These are phyloP conservation scores for Artibeus jamaicensis DNA, from an alignment of 2,797 vertebrate species.

Conservation along the genomic window DNA sequence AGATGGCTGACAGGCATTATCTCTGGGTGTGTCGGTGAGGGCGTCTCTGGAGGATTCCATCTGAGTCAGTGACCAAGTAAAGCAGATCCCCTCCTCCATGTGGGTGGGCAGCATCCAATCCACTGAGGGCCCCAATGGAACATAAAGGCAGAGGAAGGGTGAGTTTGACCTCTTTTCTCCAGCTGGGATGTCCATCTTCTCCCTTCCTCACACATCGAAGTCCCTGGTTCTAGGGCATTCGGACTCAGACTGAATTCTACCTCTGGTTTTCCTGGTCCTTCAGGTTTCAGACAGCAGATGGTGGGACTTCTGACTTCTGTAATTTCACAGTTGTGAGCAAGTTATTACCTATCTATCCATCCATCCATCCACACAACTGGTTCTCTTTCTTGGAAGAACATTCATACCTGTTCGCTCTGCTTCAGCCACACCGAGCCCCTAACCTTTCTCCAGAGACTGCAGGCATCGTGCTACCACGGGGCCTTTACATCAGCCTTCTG, in stretches of 20 bases:
- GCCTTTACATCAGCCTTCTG: background rate
- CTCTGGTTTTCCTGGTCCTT: background rate
- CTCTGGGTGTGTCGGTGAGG: background rate
- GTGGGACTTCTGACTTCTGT: background rate
- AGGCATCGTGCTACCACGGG: background rate
- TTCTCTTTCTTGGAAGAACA: background rate
- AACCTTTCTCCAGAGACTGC: background rate
- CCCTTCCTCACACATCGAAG: background rate
- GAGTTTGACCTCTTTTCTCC: background rate
- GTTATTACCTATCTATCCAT: background rate
- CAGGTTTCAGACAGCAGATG: background rate
- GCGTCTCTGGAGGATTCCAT: background rate
- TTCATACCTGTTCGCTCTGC: background rate
- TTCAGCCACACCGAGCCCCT: background rate
- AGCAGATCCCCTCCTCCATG: background rate
- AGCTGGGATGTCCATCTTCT: background rate
- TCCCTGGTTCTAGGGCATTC: background rate
- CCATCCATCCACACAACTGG: background rate
- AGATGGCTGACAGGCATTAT: background rate
- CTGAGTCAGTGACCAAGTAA: background rate
- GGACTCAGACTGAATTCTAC: background rate
- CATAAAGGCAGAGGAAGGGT: background rate
- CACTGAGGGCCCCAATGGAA: background rate
- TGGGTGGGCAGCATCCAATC: background rate
- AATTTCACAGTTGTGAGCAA: background rate